These are phyloP conservation scores for Centroberyx gerrardi DNA, from an alignment of 2,797 vertebrate genomes.

Conservation along the genomic window DNA sequence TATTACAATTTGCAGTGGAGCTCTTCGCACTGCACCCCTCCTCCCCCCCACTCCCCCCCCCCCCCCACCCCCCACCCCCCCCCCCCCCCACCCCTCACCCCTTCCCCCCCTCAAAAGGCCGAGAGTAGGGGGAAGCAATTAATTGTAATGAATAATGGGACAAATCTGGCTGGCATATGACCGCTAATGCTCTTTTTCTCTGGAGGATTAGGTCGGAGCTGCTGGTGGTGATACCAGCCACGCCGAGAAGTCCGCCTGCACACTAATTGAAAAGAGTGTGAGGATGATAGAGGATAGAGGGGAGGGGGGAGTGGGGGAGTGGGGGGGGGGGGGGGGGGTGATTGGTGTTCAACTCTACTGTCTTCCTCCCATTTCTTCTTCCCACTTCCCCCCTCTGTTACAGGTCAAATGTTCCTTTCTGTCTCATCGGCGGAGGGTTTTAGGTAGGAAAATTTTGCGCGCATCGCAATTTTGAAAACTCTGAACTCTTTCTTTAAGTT, in stretches of 20 bases:
- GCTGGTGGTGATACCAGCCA: slow-evolving; percentile 82
- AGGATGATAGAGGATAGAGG: not conserved
- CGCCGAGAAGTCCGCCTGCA: slow-evolving; percentile 43
- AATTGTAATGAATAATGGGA: slow-evolving; percentile 96
- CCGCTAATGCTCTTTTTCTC: slow-evolving; percentile 90
- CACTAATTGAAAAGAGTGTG: slow-evolving; percentile 62
- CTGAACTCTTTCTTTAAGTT: slow-evolving; percentile 57
- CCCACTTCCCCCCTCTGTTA: not conserved
- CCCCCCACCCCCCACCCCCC: too few relatives aligned
- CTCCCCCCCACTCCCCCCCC: too few relatives aligned
- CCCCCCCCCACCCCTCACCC: too few relatives aligned
- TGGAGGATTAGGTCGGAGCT: slow-evolving; percentile 89
- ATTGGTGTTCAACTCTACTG: not conserved
- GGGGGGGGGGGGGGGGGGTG: not conserved
- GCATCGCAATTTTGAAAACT: too few relatives aligned
- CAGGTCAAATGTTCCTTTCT: not conserved
- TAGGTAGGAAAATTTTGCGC: too few relatives aligned
- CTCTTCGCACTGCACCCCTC: slow-evolving; percentile 86
- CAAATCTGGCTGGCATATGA: slow-evolving; percentile 94
- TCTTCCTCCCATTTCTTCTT: not conserved
- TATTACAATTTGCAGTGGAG: slow-evolving; percentile 86
- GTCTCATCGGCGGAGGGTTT: slow-evolving; percentile 65
- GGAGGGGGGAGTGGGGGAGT: not conserved
- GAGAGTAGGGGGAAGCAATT: slow-evolving; percentile 91
- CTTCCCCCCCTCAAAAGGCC: slow-evolving; percentile 84